phyloP scores from a whole-genome alignment of 2,797 vertebrate genomes.

The Cirrhinus molitorella region DNA sequence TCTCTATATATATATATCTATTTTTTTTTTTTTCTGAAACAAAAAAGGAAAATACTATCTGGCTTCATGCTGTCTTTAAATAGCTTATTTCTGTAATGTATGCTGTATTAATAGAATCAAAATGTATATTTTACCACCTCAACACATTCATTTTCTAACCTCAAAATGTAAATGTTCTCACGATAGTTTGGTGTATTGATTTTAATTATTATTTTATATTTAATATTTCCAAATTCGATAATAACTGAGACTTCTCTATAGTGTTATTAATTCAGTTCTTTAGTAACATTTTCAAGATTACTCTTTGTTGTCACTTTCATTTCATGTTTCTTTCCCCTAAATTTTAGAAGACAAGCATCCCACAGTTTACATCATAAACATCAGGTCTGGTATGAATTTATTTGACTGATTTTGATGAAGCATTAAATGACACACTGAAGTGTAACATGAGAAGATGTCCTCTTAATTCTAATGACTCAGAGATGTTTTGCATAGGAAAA shows the following conservation, averaged over 20 bases:
- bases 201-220: background rate
- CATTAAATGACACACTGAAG: background rate
- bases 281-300: background rate
- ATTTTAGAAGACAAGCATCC: background rate
- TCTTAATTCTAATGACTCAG: slow-evolving; percentile 16
- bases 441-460: background rate
- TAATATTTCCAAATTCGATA: background rate
- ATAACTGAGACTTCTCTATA: background rate
- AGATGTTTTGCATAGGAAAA: slow-evolving; percentile 10
- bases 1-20: too few relatives aligned
- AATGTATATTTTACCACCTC: background rate
- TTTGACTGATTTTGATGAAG: background rate
- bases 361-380: background rate
- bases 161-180: background rate
- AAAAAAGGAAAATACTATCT: too few relatives aligned
- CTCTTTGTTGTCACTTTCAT: background rate
- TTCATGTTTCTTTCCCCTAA: background rate
- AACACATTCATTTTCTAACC: background rate
- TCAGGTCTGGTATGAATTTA: background rate
- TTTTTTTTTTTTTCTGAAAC: too few relatives aligned
- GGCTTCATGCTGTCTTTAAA: background rate
- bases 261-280: background rate
- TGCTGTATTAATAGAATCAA: background rate
- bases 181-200: too few relatives aligned
- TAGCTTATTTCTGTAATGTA: background rate